Base-by-base conservation (phyloP, 2,888 invertebrate species). In the Pseudococcus viburni region DNA sequence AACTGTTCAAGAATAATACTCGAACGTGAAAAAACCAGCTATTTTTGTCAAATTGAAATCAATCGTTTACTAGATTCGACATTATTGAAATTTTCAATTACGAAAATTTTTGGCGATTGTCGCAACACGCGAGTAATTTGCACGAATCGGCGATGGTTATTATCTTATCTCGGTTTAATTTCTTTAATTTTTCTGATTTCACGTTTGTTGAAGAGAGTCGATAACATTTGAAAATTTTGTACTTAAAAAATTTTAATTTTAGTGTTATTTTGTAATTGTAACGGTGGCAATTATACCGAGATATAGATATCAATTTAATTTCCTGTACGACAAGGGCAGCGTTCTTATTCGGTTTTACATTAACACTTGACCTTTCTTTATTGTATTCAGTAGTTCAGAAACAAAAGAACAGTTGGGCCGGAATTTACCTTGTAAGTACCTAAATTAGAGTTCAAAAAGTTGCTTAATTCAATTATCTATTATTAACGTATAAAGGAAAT, bases 131-230 rank as follows among this genome's bases (percentile, higher is more conserved):
- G 26, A 8, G 26, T 73, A 73, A 73, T 73, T 73, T 64, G 64
- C 12, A 33, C 73, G 73, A 73, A 33, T 33, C 11, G 73, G 73
- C 73, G 33, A 73, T 73, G 73, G 9, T 83, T 42, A 83, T 83
- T 83, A 83, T 83, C 80, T 83, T 83, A 83, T 83, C 80, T 83
- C 77, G 80, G 80, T 73, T 26, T 83, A 83, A 83, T 83, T 83
- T 83, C 80, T 42, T 83, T 46, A 83, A 83, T 19, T 83, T 83
- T 83, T 83, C 46, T 83, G 80, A 83, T 83, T 83, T 83, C 80
- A 9, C 46, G 46, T 83, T 46, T 46, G 46, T 83, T 46, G 80
- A 83, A 83, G 73, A 73, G 73, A 83, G 46, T 46, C 80, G 80
- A 83, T 83, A 83, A 83, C 80, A 83, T 83, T 42, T 22, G 46